Evolutionary conservation across 2,888 invertebrate genomes (phyloP), one percentile per base, ranked within the genome.

Genomic region (Chloroclysta siterata): DNA sequence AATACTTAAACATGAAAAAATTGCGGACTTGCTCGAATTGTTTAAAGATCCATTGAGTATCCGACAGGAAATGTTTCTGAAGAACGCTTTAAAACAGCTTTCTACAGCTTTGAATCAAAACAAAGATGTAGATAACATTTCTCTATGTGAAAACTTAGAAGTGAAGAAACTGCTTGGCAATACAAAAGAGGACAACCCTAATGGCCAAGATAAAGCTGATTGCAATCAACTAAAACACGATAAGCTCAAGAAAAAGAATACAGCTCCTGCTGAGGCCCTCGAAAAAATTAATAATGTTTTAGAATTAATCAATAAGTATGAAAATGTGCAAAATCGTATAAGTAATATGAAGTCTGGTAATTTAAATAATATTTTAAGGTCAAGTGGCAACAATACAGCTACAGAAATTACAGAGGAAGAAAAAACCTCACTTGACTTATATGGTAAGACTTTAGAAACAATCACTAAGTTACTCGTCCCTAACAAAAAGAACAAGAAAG

Each of bases 11-110:
- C 87, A 89, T 60, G 83, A 89, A 53, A 93, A 89, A 73, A 85
- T 92, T 60, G 72, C 83, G 2, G 87, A 89, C 57, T 75, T 93
- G 41, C 63, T 93, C 1, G 88, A 90, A 5, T 73, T 93, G 29
- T 93, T 93, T 56, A 89, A 89, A 71, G 89, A 91, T 65, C 92
- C 92, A 3, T 70, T 91, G 4, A 87, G 85, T 65, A 70, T 89
- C 44, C 83, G 87, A 60, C 91, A 93, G 75, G 91, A 91, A 76
- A 69, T 42, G 0, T 88, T 92, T 65, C 69, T 93, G 1, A 91
- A 88, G 72, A 84, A 79, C 70, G 87, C 90, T 44, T 75, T 93
- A 41, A 81, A 86, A 66, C 83, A 87, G 55, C 69, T 93, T n/a
- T 87, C 89, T 6, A 76, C 71, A 41, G 87, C 85, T 42, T 71